phyloP scores from a whole-genome alignment of 2,797 vertebrate species.

The Phalanger gymnotis region DNA sequence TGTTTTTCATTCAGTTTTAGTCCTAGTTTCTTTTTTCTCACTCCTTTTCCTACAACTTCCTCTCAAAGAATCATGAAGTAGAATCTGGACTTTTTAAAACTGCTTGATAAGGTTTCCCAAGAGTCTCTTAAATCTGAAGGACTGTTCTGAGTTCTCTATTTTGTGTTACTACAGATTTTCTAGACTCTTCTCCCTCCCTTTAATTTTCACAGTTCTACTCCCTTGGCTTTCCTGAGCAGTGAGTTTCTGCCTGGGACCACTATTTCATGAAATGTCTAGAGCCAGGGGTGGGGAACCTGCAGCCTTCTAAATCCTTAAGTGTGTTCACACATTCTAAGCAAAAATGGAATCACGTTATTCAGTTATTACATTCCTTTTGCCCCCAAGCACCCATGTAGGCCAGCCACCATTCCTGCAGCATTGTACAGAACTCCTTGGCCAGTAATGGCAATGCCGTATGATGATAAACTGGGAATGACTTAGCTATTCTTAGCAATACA shows the following conservation, averaged over 20 bases:
- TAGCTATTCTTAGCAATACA: too few relatives aligned
- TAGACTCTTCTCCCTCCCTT: neutral
- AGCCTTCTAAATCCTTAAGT: too few relatives aligned
- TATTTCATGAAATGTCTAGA: neutral
- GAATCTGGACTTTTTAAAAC: neutral
- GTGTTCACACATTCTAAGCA: too few relatives aligned
- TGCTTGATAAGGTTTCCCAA: neutral
- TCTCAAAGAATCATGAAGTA: neutral
- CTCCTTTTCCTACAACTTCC: neutral
- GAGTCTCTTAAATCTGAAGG: neutral
- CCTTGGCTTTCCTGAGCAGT: neutral
- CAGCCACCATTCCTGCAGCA: too few relatives aligned
- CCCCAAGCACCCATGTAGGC: too few relatives aligned
- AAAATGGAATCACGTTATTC: too few relatives aligned
- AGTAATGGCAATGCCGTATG: too few relatives aligned
- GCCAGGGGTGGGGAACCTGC: neutral
- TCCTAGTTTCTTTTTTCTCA: neutral
- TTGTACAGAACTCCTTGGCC: too few relatives aligned
- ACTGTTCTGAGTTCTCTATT: neutral
- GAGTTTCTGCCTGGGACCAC: neutral
- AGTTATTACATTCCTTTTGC: too few relatives aligned
- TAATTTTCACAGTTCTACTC: neutral
- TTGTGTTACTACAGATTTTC: neutral
- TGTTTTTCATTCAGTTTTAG: too few relatives aligned
- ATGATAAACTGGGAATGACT: too few relatives aligned